Base-by-base conservation (phyloP, 2,113 vertebrate species). In the Tursiops truncatus region DNA sequence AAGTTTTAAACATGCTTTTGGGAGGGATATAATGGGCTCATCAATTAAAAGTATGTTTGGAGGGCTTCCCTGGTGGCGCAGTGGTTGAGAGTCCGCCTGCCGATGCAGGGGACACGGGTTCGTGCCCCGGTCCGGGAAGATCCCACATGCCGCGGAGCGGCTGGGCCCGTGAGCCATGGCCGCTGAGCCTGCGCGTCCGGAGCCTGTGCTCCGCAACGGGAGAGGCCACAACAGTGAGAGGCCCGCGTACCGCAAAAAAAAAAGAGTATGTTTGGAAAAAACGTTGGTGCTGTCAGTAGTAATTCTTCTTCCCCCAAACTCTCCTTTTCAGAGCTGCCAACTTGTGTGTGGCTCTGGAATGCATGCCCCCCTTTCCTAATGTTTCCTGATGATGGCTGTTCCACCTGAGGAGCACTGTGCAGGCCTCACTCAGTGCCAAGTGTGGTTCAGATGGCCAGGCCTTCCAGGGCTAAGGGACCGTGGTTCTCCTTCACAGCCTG, bases 1-100 rank as follows among this genome's bases (percentile, higher is more conserved):
- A 74, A 23, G 85, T 47, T 97, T 97, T 81, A 95, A 97, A 97
- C 92, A 56, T 81, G 88, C 53, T 82, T 97, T 91, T 97, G 96
- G 87, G 95, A 97, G 88, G 96, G 88, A 58, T 82, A 31, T 33
- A 85, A 91, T 97, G 73, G 5, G 53, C 83, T 96, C 38, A 31
- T 79, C 95, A 96, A 79, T 98, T 97, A 94, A 96, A 94, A 97
- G 96, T 97, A 56, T 62, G 86, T 33, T 33, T 95, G 63, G 36
- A 86, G 44, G 44, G 9, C 44, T 47, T 47, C 44, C 44, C 44
- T 47, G 44, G 44, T 47, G 44, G 44, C 44, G 0, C 44, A 47
- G 44, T 47, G 44, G 44, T 47, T 47, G 44, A 47, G 44, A 10
- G 44, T 47, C 44, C 44, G 8, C 44, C 44, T 44, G 44, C 44